Evolutionary conservation across 2,888 invertebrate genomes (phyloP).

Genomic region (Chloromyia formosa): DNA sequence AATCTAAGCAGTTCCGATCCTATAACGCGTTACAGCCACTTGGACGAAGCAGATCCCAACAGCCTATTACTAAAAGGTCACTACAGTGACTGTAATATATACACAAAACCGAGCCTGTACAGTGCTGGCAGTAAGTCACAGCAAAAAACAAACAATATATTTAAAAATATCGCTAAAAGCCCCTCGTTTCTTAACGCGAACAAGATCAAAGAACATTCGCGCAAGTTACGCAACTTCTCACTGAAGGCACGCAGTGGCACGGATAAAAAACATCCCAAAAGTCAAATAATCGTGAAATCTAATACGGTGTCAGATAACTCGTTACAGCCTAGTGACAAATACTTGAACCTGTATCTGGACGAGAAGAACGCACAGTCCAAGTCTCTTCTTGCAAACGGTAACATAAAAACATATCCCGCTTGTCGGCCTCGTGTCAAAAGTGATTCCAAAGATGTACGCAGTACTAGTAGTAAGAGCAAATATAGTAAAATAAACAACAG

Average conservation of each 20-base stretch:
- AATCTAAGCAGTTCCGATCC: slow-evolving; percentile 58
- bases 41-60: slow-evolving; percentile 50
- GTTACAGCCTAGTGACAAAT: slow-evolving; percentile 62
- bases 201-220: slow-evolving; percentile 63
- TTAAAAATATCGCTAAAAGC: slow-evolving; percentile 63
- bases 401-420: slow-evolving; percentile 60
- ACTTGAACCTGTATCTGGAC: slow-evolving; percentile 61
- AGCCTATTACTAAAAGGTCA: slow-evolving; percentile 58
- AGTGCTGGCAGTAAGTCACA: slow-evolving; percentile 50
- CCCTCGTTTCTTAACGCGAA: slow-evolving; percentile 62
- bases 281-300: slow-evolving; percentile 61
- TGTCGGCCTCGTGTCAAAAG: slow-evolving; percentile 61
- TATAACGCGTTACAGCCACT: slow-evolving; percentile 54
- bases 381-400: slow-evolving; percentile 59
- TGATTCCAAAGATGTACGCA: slow-evolving; percentile 57
- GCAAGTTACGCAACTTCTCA: slow-evolving; percentile 62
- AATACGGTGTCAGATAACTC: slow-evolving; percentile 64
- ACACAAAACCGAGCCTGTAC: slow-evolving; percentile 55
- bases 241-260: slow-evolving; percentile 53
- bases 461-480: slow-evolving; percentile 50
- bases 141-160: slow-evolving; percentile 61
- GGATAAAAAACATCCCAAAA: slow-evolving; percentile 58
- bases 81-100: slow-evolving; percentile 61
- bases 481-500: slow-evolving; percentile 61
- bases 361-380: slow-evolving; percentile 55